Evolutionary conservation across 2,888 invertebrate species (phyloP).

Genomic region (Glyphotaelius pellucidus): DNA sequence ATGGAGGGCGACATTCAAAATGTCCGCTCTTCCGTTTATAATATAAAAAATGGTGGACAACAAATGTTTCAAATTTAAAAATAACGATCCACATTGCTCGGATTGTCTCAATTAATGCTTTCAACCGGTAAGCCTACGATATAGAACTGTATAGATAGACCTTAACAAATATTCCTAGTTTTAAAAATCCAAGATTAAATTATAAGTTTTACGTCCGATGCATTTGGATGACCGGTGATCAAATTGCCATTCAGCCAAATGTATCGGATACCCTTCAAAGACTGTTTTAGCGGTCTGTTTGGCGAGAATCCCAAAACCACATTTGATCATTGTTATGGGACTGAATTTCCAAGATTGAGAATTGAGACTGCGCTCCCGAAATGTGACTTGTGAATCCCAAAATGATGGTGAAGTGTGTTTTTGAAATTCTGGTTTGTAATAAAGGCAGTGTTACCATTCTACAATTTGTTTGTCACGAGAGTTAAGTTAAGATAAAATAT

Average conservation of each 20-base stretch:
- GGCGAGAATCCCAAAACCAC: neutral
- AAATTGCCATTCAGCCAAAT: neutral
- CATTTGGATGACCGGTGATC: constrained; percentile 5
- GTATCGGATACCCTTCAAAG: neutral
- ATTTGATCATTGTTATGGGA: neutral
- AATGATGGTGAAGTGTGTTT: neutral
- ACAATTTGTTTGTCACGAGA: constrained; percentile 23
- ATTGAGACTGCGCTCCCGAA: neutral
- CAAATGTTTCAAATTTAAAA: neutral
- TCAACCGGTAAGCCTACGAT: neutral
- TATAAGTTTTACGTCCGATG: neutral
- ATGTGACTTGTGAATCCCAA: neutral
- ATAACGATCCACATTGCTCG: neutral
- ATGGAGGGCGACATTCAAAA: neutral
- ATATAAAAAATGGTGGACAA: neutral
- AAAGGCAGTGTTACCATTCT: constrained; percentile 55
- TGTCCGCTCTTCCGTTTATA: neutral
- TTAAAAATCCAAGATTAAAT: neutral
- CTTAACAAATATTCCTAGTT: constrained; percentile 13
- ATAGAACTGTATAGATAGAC: constrained; percentile 3
- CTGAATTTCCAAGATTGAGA: neutral
- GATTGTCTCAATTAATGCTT: neutral
- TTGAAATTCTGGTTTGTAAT: constrained; percentile 1
- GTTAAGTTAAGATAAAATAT: constrained; percentile 32
- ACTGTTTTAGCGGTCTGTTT: constrained; percentile 9